phyloP scores from a whole-genome alignment of 2,797 vertebrate species.

The Falco peregrinus region DNA sequence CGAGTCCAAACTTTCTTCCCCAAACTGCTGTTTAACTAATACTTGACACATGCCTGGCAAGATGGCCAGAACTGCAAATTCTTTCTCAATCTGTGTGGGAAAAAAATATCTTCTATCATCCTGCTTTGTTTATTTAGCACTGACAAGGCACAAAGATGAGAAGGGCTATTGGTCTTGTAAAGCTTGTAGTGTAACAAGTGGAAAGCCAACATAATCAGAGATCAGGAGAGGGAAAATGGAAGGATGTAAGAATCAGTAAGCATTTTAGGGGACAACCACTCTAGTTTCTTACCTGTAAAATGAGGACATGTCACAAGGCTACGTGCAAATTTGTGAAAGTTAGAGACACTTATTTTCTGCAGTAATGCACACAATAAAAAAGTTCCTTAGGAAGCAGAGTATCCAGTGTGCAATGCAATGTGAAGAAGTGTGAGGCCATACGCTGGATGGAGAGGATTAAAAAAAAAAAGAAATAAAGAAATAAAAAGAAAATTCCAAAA shows the following conservation, averaged over 20 bases:
- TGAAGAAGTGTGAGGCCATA: background rate
- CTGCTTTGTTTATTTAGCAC: conserved; percentile 14
- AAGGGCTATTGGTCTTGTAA: background rate
- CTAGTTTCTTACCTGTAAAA: background rate
- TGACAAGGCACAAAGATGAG: background rate
- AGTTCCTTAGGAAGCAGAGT: background rate
- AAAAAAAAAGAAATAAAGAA: background rate
- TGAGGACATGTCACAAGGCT: background rate
- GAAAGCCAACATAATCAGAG: background rate
- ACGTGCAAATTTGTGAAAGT: background rate
- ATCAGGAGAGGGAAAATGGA: background rate
- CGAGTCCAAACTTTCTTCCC: background rate
- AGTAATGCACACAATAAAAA: background rate
- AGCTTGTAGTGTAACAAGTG: background rate
- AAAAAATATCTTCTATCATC: background rate
- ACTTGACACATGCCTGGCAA: conserved; percentile 14
- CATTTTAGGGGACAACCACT: background rate
- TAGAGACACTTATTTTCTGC: background rate
- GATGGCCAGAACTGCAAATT: background rate
- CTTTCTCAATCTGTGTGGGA: conserved; percentile 7
- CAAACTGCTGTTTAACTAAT: background rate
- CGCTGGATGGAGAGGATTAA: background rate
- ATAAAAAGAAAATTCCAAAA: background rate
- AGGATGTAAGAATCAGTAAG: background rate
- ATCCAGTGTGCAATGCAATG: background rate